phyloP scores from a whole-genome alignment of 2,113 vertebrate genomes.

The Telmatochromis sp. region DNA sequence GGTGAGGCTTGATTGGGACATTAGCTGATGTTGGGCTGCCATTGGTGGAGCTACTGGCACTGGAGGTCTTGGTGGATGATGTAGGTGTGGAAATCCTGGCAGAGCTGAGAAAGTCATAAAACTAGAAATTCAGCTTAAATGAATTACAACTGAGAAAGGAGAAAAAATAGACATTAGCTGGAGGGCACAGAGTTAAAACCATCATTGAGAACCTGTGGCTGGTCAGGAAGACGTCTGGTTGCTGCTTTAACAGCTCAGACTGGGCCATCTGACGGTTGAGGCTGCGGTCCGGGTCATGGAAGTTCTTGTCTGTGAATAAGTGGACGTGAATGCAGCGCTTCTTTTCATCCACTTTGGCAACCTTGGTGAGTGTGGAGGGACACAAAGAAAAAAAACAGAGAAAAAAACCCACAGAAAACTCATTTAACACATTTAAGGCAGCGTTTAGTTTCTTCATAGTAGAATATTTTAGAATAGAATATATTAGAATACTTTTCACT shows the following conservation, averaged over 20 bases:
- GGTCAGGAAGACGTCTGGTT: constrained; percentile 86
- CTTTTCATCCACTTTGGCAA: constrained; percentile 78
- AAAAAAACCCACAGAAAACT: fast-evolving
- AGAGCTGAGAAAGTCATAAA: neutral
- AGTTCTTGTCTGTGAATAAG: constrained; percentile 85
- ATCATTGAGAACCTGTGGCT: constrained; percentile 52
- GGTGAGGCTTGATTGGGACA: constrained; percentile 16
- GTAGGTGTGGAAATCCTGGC: constrained; percentile 25
- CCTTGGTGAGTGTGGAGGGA: constrained; percentile 54
- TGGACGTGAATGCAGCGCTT: constrained; percentile 77
- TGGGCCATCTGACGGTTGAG: constrained; percentile 84
- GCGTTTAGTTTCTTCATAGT: neutral
- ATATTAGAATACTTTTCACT: neutral
- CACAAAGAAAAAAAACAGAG: neutral
- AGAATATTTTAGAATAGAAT: neutral
- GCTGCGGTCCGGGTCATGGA: constrained; percentile 75
- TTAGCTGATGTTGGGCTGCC: constrained; percentile 15
- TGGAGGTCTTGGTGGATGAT: neutral
- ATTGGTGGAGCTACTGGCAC: neutral
- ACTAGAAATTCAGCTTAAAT: neutral
- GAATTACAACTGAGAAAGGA: neutral
- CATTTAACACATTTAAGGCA: neutral
- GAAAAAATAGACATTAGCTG: neutral
- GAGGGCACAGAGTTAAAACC: neutral
- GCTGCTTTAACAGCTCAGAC: constrained; percentile 86